A percentile compares a stretch with the other conserved stretches of the same genome.
Evolutionary conservation across 2,888 invertebrate species (phyloP).

Genomic region (Ellobium chinense): DNA sequence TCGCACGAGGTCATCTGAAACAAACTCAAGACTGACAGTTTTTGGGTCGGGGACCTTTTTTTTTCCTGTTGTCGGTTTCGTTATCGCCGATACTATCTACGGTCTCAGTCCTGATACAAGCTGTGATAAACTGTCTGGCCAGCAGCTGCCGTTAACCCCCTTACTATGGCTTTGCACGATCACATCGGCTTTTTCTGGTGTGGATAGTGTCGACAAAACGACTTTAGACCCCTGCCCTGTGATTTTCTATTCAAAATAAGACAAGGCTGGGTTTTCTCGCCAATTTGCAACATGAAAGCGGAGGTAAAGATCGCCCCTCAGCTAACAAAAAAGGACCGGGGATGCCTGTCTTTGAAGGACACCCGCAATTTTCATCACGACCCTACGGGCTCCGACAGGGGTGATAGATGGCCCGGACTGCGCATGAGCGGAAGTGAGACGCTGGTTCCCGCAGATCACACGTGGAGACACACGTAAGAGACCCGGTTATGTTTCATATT

Average conservation of each 20-base stretch:
- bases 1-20: slow-evolving; percentile 3
- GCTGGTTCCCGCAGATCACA: slow-evolving; percentile 12
- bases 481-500: neutral
- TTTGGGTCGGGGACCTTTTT: neutral
- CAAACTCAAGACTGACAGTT: neutral
- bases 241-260: slow-evolving; percentile 4
- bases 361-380: neutral
- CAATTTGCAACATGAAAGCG: slow-evolving; percentile 24
- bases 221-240: slow-evolving; percentile 13
- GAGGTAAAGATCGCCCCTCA: neutral
- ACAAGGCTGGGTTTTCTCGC: slow-evolving; percentile 22
- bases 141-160: slow-evolving; percentile 23
- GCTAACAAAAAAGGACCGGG: neutral
- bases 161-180: neutral
- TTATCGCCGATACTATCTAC: slow-evolving; percentile 6
- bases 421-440: slow-evolving; percentile 14
- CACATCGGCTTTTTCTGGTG: slow-evolving; percentile 7
- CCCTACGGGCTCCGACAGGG: neutral
- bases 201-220: slow-evolving; percentile 14
- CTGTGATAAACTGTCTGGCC: neutral
- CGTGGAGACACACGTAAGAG: slow-evolving; percentile 2
- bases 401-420: slow-evolving; percentile 32
- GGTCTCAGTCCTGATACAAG: neutral
- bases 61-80: neutral
- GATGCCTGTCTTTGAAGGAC: neutral